Evolutionary conservation across 2,888 invertebrate species (phyloP), one percentile per base, ranked within the genome.

Genomic region (Odontocerum albicorne): DNA sequence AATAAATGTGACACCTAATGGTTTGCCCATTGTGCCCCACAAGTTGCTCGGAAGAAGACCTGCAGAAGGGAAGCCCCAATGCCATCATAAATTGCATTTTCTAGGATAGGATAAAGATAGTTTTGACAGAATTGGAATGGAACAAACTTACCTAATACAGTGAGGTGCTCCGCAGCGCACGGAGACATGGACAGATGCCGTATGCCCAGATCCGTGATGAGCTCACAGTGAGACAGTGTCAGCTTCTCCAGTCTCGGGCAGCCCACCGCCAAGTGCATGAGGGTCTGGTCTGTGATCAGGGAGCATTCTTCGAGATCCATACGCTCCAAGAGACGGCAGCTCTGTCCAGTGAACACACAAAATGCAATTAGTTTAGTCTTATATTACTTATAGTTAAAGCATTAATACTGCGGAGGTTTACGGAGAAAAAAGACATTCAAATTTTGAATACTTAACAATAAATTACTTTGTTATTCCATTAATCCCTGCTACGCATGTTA

Each of bases 221-320:
- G 74, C 74, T 99, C 99, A 74, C 99, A 99, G 72, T 99, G 98
- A 2, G 99, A 99, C 59, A 99, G 78, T 65, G 94, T 96, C 96
- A 99, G 76, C 79, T 96, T 94, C 74, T 95, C 94, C 49, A 99
- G 82, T 59, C 92, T 82, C 20, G 96, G 96, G 73, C 99, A 99
- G 16, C 96, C 95, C 80, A 90, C 91, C 36, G 97, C 92, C 63
- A 99, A 81, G 68, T 96, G 90, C 33, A 91, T 90, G 52, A 99
- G 77, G 1, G 98, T 96, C 38, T 88, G 82, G 74, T 99, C 99
- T 0, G 98, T 97, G 64, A 99, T 96, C 62, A 95, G 84, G 61
- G 92, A 88, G 72, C 99, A 99, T 74, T 99, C 99, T 70, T 99
- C 99, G 62, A 99, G 77, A 72, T 99, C 99, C 93, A 99, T 95